Evolutionary conservation across 2,888 invertebrate genomes (phyloP).

Genomic region (Papilio demoleus): DNA sequence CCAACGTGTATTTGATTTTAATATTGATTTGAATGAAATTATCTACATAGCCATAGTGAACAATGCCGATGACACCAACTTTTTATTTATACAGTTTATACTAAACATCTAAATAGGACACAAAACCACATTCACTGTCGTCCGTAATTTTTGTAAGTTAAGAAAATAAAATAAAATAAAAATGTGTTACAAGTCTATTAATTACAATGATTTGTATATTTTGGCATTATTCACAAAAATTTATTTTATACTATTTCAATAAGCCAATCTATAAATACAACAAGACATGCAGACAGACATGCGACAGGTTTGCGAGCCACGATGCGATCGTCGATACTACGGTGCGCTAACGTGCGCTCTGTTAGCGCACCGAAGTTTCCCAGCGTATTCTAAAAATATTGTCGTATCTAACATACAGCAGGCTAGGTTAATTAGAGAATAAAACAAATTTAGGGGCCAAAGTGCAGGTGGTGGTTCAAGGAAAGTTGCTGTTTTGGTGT

Average conservation of each 20-base stretch:
- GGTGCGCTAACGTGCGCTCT: constrained; percentile 18
- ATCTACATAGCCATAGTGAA: constrained; percentile 23
- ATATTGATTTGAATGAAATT: background rate
- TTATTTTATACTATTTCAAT: background rate
- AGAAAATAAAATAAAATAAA: no score
- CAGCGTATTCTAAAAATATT: constrained; percentile 15
- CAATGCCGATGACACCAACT: constrained; percentile 21
- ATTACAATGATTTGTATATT: background rate
- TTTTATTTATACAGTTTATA: background rate
- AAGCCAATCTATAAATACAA: constrained; percentile 4
- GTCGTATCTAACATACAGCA: constrained; percentile 12
- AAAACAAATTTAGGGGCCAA: constrained; percentile 42
- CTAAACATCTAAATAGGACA: background rate
- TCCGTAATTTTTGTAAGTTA: background rate
- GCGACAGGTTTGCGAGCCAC: constrained; percentile 21
- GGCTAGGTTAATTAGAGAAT: constrained; percentile 2
- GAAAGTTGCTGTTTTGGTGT: constrained; percentile 52
- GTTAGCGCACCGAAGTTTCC: constrained; percentile 22
- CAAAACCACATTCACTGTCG: background rate
- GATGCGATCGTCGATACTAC: constrained; percentile 12
- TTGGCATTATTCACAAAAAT: constrained; percentile 29
- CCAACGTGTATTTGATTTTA: background rate
- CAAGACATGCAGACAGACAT: constrained; percentile 24
- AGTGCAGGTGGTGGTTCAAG: constrained; percentile 50
- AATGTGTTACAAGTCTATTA: no score